Base-by-base conservation (phyloP, 2,797 vertebrate species). In the Micromesistius poutassou region DNA sequence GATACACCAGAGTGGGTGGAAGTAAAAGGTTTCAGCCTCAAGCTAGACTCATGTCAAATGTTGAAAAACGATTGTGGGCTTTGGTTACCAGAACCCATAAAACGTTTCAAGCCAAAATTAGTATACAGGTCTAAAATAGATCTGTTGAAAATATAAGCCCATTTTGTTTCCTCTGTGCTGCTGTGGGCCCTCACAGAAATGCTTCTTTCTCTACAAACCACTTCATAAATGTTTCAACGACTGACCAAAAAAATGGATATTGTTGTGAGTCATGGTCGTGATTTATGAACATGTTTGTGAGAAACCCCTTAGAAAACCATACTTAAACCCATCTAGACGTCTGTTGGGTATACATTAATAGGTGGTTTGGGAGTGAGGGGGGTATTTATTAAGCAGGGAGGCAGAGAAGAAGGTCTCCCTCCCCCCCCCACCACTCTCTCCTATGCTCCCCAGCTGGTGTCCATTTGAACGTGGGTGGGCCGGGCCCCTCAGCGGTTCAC, bases 391-490 rank as follows among this genome's bases (percentile, higher is more conserved):
- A 87, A 75, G 76, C 62, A 73, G 31, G 16, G 28, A 83, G 74
- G 79, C 79, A 77, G 74, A 86, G 83, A 84, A 86, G 77, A 77
- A 50, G 79, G 73, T 71, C 75, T 62, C 74, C 31, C 30, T 35
- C 74, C 76, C 72, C 81, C 72, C 78, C 36, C 5, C 36, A 38
- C 36, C 50, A 62, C 50, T 25, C 75, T 75, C 78, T 77, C 74
- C 84, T 83, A 76, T 85, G 77, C 79, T 85, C 79, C 88, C 89
- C 93, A 93, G 91, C 92, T 93, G 93, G 90, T 89, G 88, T 92
- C 88, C 91, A 91, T 94, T 93, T 92, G 87, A 77, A 66, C 78
- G 84, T 93, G 93, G 91, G 92, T 94, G 92, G 93, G 90, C 93
- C 80, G 72, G 80, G 81, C 85, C 87, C 81, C 77, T 79, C 75